A percentile compares a stretch with the other conserved stretches of the same genome.
Evolutionary conservation across 2,797 vertebrate species (phyloP).

Genomic region (Somateria mollissima): DNA sequence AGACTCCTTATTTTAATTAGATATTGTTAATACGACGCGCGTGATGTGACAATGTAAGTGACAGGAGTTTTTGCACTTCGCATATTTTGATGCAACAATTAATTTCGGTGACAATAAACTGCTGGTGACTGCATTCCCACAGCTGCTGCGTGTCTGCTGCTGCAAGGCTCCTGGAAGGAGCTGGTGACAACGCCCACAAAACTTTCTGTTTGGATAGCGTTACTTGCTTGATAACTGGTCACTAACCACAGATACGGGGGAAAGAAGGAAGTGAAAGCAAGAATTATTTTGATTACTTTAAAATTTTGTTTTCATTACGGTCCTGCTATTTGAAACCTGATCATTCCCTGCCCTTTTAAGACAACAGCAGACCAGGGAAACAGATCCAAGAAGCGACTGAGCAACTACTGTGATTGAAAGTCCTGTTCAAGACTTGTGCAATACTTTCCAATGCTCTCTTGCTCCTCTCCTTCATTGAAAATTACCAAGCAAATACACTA

Average conservation of each 20-base stretch:
- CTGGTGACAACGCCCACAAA: neutral
- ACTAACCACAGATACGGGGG: neutral
- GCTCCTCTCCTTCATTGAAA: neutral
- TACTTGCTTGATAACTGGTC: neutral
- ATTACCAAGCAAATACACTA: neutral
- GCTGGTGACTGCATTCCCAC: neutral
- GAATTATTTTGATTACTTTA: neutral
- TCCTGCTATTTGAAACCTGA: neutral
- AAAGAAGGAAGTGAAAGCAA: neutral
- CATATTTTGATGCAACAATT: neutral
- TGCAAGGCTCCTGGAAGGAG: neutral
- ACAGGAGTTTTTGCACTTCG: neutral
- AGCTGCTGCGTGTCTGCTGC: neutral
- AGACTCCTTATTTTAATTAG: neutral
- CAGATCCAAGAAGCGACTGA: conserved; percentile 13
- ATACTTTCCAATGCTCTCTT: neutral
- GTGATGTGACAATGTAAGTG: neutral
- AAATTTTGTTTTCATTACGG: neutral
- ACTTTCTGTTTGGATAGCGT: neutral
- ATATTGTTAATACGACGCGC: neutral
- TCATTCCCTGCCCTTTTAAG: neutral
- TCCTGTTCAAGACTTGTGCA: neutral
- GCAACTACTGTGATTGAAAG: conserved; percentile 11
- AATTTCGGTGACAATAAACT: neutral
- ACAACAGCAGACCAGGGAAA: neutral